These are phyloP conservation scores for Taeniopygia guttata DNA, from an alignment of 2,797 vertebrate species.

Conservation along the genomic window DNA sequence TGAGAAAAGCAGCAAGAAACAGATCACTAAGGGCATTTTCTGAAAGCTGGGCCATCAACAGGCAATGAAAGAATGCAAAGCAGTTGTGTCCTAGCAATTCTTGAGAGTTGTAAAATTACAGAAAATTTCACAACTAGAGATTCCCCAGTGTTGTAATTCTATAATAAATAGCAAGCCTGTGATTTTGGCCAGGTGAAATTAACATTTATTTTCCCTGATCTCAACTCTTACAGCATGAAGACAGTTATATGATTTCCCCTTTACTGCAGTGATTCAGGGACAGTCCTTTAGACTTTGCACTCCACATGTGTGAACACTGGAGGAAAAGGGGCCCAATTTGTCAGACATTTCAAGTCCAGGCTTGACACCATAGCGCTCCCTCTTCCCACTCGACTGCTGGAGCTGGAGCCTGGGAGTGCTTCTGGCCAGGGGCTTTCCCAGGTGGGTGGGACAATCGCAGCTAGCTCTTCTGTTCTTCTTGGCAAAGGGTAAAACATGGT, in stretches of 20 bases:
- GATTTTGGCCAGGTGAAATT: neutral
- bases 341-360: neutral
- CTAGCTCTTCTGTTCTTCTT: neutral
- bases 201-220: neutral
- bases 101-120: neutral
- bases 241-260: neutral
- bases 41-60: neutral
- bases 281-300: neutral
- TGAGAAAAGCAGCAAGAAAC: neutral
- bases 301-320: neutral
- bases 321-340: neutral
- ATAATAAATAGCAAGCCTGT: neutral
- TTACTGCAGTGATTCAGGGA: neutral
- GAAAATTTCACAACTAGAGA: neutral
- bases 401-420: neutral
- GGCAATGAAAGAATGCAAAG: neutral
- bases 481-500: neutral
- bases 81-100: neutral
- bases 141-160: neutral
- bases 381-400: accelerated
- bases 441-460: neutral
- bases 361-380: neutral
- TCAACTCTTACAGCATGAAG: neutral
- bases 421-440: neutral
- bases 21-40: neutral